Evolutionary conservation across 2,113 vertebrate species (phyloP), one percentile per base, ranked within the genome.

Genomic region (Nycticorax nycticorax): DNA sequence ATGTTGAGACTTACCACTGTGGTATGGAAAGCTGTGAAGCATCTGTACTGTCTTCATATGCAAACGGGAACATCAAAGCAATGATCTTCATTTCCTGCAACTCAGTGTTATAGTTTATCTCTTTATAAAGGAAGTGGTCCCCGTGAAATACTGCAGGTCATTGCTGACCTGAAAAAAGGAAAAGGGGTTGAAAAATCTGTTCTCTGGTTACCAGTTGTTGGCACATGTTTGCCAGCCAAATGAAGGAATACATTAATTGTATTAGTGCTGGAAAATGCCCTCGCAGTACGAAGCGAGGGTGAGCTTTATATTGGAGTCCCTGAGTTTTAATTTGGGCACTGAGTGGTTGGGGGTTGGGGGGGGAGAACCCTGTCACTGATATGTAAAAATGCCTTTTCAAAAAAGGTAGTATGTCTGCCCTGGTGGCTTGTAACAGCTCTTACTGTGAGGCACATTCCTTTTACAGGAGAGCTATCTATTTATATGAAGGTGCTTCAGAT

Each of bases 61-160:
- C 45, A 66, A 76, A 85, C 14, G 79, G 78, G 69, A 88, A 92
- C 2, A 2, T 89, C 81, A 53, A 50, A 82, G 77, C 66, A 85
- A 3, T 82, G 89, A 91, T 96, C 96, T 95, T 88, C 41, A 57
- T 57, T 76, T 90, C 75, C 88, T 80, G 78, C 50, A 69, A 83
- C 57, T 76, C 71, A 32, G 0, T 81, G 81, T 67, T 87, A 71
- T 2, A 74, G 24, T 82, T 95, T 78, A 52, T 35, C 18, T 86
- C 64, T 60, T 73, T 91, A 48, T 48, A 85, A 75, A 96, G 80
- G 50, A 93, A 56, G 50, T 81, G 78, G 63, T 76, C 47, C 55
- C 32, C 71, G 62, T 57, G 89, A 85, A 84, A 88, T 76, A 28
- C 35, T 32, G 28, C 14, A 57, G 53, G 41, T 60, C 50, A 19